Conservation (phyloP, 1,140 invertebrate genomes). For the Tetranychus cinnabarinus region DNA sequence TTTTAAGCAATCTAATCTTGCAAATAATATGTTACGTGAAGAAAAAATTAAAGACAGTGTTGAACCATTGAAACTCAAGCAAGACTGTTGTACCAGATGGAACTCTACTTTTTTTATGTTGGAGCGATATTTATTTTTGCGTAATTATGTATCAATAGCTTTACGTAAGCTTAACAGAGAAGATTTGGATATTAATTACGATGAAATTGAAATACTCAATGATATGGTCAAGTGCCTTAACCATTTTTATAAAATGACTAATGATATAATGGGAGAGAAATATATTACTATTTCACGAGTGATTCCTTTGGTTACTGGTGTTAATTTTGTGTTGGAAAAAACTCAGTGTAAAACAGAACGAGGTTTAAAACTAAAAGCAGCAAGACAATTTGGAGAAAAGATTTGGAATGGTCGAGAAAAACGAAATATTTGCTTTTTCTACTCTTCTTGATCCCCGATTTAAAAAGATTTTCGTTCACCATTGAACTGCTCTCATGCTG, state of each 20-base stretch:
- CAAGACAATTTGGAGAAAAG: background rate
- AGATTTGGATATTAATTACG: background rate
- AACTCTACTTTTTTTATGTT: background rate
- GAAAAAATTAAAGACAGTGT: background rate
- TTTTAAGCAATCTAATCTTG: background rate
- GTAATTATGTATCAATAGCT: background rate
- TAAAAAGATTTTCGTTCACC: background rate
- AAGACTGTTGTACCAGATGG: background rate
- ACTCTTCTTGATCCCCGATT: background rate
- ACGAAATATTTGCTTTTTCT: background rate
- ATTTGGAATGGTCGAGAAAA: background rate
- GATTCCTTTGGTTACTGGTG: background rate
- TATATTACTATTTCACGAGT: background rate
- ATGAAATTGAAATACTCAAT: background rate
- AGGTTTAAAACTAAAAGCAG: background rate
- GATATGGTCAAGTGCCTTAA: background rate
- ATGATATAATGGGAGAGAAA: background rate
- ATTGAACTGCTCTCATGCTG: background rate
- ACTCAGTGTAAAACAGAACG: background rate
- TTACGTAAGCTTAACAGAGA: background rate
- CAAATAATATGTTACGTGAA: background rate
- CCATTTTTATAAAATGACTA: background rate
- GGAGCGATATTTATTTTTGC: background rate
- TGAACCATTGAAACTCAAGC: background rate
- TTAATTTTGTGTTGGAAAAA: background rate